phyloP scores from a whole-genome alignment of 2,797 vertebrate genomes.

The Ispidina picta region DNA sequence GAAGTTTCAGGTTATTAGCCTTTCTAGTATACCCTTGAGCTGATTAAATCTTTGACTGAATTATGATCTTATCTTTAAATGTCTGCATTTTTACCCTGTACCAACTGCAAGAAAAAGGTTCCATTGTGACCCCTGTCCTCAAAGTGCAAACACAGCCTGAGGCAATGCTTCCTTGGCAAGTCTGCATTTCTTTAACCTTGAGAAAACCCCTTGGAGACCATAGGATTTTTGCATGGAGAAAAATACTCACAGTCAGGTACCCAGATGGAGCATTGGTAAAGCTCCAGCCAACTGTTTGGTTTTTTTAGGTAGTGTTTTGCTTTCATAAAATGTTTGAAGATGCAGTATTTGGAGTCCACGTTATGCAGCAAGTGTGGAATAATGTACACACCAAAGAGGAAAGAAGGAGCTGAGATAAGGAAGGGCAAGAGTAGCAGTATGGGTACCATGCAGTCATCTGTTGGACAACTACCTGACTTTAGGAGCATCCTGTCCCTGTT shows the following conservation, averaged over 20 bases:
- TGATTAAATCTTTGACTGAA: background rate
- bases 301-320: background rate
- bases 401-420: background rate
- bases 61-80: slow-evolving; percentile 34
- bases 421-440: background rate
- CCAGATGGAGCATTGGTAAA: background rate
- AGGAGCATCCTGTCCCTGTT: slow-evolving; percentile 1
- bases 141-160: slow-evolving; percentile 2
- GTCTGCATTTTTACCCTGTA: background rate
- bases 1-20: background rate
- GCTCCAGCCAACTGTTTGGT: background rate
- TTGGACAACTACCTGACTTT: background rate
- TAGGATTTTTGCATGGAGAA: background rate
- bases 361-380: background rate
- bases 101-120: background rate
- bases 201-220: background rate
- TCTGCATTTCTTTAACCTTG: background rate
- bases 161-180: background rate
- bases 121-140: background rate
- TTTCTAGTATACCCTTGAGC: background rate
- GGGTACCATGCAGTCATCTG: background rate
- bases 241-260: background rate
- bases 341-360: background rate
- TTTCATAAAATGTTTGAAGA: background rate
- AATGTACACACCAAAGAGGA: background rate